phyloP scores from a whole-genome alignment of 2,888 invertebrate species.

The Eretmocerus hayati region DNA sequence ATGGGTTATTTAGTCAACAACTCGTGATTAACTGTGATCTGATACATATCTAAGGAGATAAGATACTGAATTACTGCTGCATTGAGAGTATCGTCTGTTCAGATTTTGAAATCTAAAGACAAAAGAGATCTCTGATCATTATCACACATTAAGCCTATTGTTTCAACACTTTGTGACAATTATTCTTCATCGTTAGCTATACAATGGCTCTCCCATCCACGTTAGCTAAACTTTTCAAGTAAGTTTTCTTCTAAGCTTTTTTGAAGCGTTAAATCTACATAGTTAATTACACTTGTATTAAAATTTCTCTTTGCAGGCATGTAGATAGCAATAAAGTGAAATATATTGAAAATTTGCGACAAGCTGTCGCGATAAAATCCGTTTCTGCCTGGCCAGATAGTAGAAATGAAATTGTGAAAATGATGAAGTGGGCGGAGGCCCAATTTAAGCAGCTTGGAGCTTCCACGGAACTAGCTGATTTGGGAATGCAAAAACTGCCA shows the following conservation, averaged over 20 bases:
- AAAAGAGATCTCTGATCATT: too few relatives aligned
- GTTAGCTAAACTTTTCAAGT: constrained; percentile 35
- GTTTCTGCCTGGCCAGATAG: constrained; percentile 88
- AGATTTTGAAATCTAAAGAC: too few relatives aligned
- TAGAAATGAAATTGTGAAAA: constrained; percentile 71
- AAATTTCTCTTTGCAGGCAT: constrained; percentile 13
- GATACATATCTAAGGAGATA: too few relatives aligned
- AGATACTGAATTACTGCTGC: too few relatives aligned
- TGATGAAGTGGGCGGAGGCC: constrained; percentile 77
- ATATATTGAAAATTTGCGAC: constrained; percentile 72
- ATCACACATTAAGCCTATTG: too few relatives aligned
- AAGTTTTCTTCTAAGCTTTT: constrained; percentile 7
- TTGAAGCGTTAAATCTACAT: background rate
- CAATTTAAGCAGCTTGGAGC: constrained; percentile 66
- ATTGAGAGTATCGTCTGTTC: too few relatives aligned
- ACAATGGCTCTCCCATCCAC: constrained; percentile 29
- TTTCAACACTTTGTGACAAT: too few relatives aligned
- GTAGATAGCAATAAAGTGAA: constrained; percentile 70
- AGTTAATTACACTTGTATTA: background rate
- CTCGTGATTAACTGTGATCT: too few relatives aligned
- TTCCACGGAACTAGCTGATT: constrained; percentile 62
- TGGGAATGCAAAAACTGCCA: constrained; percentile 68
- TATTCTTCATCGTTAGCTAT: too few relatives aligned
- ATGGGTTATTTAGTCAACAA: too few relatives aligned
- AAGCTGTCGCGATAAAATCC: constrained; percentile 88